Percentiles rank a stretch among this genome's conserved stretches.
These are phyloP conservation scores for Luehdorfia chinensis DNA, from an alignment of 1,140 invertebrate genomes.

Conservation along the genomic window DNA sequence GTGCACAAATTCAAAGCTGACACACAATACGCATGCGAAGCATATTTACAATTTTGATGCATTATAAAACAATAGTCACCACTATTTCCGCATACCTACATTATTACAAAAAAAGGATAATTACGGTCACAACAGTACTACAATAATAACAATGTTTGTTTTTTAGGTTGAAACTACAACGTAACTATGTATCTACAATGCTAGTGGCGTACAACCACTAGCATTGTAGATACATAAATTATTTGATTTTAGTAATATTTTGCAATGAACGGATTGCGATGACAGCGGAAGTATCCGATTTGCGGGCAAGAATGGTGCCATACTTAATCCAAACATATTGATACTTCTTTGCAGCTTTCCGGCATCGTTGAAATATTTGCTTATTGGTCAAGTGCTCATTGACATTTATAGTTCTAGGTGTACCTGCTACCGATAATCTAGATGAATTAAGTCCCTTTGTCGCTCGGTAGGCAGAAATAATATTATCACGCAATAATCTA, in stretches of 20 bases:
- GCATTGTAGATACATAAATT: background rate
- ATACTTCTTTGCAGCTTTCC: conserved; percentile 20
- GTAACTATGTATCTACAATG: too few species aligned
- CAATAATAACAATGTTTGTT: conserved; percentile 9
- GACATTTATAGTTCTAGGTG: conserved; percentile 12
- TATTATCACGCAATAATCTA: conserved; percentile 18
- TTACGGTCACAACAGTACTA: background rate
- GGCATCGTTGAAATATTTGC: conserved; percentile 23
- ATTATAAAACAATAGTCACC: background rate
- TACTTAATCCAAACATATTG: conserved; percentile 29
- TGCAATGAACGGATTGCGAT: conserved; percentile 19
- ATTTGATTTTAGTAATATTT: conserved; percentile 22
- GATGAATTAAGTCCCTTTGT: conserved; percentile 15
- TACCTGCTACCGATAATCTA: conserved; percentile 4
- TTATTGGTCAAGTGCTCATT: conserved; percentile 29
- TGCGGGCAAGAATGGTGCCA: conserved; percentile 21
- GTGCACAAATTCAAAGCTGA: background rate
- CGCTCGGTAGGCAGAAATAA: conserved; percentile 19
- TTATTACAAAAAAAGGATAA: background rate
- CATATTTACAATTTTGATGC: background rate
- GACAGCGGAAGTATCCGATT: conserved; percentile 14
- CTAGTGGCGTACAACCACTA: too few species aligned
- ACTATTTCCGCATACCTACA: background rate
- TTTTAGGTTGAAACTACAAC: too few species aligned
- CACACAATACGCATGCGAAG: too few species aligned